Evolutionary conservation across 2,888 invertebrate genomes (phyloP), one percentile per base, ranked within the genome.

Genomic region (Apeira syringaria): DNA sequence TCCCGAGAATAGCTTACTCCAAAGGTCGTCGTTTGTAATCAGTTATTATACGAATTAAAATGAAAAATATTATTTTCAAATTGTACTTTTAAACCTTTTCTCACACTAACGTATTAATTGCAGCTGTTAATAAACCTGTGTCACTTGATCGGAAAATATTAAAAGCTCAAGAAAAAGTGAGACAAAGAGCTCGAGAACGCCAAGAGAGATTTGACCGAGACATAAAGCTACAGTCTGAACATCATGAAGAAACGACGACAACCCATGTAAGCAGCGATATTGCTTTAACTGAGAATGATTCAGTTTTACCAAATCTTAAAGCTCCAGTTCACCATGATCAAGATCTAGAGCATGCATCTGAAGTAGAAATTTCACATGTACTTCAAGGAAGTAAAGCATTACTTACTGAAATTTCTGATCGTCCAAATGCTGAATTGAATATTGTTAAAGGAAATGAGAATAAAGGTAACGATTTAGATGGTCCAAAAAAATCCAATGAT

Each of bases 121-220:
- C 69, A 86, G 82, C 65, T 33, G 35, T 38, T 12, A 68, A 60
- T 40, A 69, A 62, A 49, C 7, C 31, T 4, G 35, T 74, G 29
- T 61, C 74, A 1, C 55, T 87, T 42, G 71, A 82, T 41, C 58
- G 82, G 58, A 88, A 80, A 68, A 77, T 88, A 27, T 47, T 53
- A n/a, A 67, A 36, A 29, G 83, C 77, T 5, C 84, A 79, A 68
- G 61, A 73, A 48, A 81, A 69, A 51, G 56, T 85, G 13, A 64
- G 62, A 36, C 61, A 75, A 57, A 69, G 72, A 56, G 76, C 80
- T 25, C 64, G 69, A 54, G 56, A 67, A 37, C 62, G 69, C 8
- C 59, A 57, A 33, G 48, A 56, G 44, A 60, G 51, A 26, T 67
- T 56, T 47, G 57, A 74, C 38, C 51, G 50, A 22, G 52, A 63